Evolutionary conservation across 2,113 vertebrate species (phyloP).

Genomic region (Chaetops frenatus): DNA sequence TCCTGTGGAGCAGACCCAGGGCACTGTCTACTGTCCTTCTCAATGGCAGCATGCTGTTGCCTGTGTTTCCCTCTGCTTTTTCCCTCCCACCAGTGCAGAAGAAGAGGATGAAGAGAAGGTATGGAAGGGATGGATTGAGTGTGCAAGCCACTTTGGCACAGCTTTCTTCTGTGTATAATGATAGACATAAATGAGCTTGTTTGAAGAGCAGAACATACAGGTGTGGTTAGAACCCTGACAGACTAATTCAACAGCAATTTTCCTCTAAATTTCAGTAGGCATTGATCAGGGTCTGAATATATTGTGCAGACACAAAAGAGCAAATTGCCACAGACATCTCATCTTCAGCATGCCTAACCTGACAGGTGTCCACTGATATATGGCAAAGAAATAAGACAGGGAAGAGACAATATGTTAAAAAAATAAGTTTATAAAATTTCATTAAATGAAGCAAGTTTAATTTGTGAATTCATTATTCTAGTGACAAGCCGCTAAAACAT

Average conservation of each 20-base stretch:
- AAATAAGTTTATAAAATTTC: conserved; percentile 40
- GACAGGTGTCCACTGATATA: background rate
- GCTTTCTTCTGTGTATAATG: background rate
- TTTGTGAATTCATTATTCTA: conserved; percentile 60
- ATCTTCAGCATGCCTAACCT: background rate
- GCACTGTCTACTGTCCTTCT: background rate
- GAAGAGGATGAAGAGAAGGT: background rate
- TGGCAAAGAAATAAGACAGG: background rate
- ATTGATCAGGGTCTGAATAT: background rate
- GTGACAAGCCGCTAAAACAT: conserved; percentile 53
- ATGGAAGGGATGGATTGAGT: rapidly evolving
- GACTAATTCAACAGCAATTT: background rate
- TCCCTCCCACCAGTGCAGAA: background rate
- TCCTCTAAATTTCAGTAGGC: background rate
- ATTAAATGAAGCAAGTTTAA: conserved; percentile 1
- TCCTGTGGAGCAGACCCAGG: background rate
- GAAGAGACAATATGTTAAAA: conserved; percentile 22
- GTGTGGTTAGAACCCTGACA: background rate
- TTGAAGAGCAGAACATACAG: background rate
- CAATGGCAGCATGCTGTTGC: background rate
- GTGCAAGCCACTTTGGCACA: background rate
- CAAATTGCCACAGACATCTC: background rate
- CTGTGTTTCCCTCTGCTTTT: background rate
- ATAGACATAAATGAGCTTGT: background rate
- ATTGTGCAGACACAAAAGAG: background rate